phyloP scores from a whole-genome alignment of 30 jellyfish, hydroid and myxozoan genomes.

The Aurelia coerulea region DNA sequence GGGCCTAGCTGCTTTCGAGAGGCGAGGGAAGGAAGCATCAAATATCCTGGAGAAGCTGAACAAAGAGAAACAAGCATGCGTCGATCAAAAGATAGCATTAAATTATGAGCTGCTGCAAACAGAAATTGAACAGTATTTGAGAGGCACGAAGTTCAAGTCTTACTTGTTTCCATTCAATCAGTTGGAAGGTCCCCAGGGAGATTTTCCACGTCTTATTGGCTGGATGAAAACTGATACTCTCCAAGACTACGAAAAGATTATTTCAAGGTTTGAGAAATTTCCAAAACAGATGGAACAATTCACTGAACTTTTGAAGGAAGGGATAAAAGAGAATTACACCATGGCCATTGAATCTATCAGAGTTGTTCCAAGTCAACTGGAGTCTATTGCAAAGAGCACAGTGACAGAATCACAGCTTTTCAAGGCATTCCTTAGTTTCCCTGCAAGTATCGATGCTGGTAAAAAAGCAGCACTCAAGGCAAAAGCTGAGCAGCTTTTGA shows the following conservation, averaged over 20 bases:
- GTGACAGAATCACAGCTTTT: constrained; percentile 58
- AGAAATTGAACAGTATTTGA: constrained; percentile 69
- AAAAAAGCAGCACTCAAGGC: constrained; percentile 21
- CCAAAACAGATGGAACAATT: constrained; percentile 78
- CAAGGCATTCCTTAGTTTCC: constrained; percentile 63
- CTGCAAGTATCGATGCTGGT: constrained; percentile 30
- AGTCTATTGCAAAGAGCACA: constrained; percentile 2
- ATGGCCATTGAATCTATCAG: constrained; percentile 72
- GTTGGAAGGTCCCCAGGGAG: constrained; percentile 96
- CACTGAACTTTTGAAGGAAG: constrained; percentile 51
- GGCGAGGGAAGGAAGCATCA: constrained; percentile 62
- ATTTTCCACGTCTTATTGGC: constrained; percentile 85
- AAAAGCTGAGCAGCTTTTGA: constrained; percentile 52
- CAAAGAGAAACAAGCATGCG: neutral
- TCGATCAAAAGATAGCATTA: neutral
- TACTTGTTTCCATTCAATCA: constrained; percentile 81
- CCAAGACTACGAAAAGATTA: constrained; percentile 60
- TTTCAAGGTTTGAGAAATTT: constrained; percentile 62
- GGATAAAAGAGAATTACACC: constrained; percentile 46
- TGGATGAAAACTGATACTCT: constrained; percentile 89
- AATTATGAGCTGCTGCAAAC: constrained; percentile 57
- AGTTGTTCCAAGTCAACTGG: constrained; percentile 65
- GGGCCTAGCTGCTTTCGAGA: constrained; percentile 49
- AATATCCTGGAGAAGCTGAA: constrained; percentile 27
- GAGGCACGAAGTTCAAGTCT: constrained; percentile 65